These are phyloP conservation scores for Hirtodrosophila cameraria DNA, from an alignment of 2,888 invertebrate genomes.

Conservation along the genomic window DNA sequence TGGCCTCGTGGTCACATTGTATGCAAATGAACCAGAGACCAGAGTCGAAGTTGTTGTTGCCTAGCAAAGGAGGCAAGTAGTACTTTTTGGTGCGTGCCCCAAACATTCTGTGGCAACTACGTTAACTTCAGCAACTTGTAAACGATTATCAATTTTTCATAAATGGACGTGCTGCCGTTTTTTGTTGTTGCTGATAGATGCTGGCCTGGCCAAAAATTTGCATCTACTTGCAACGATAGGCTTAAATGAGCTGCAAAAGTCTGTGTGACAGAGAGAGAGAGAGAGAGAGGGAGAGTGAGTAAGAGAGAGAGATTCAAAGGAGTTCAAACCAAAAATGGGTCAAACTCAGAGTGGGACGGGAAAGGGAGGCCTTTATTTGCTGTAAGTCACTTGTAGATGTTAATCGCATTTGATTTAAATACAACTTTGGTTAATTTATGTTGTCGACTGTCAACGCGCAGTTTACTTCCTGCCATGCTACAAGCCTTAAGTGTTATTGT, in stretches of 20 bases:
- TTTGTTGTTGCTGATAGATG: slow-evolving; percentile 62
- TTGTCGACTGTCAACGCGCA: slow-evolving; percentile 71
- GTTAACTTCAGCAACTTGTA: slow-evolving; percentile 51
- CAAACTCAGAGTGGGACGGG: slow-evolving; percentile 21
- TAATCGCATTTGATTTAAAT: slow-evolving; percentile 78
- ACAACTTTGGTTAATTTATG: slow-evolving; percentile 79
- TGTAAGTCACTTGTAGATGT: slow-evolving; percentile 57
- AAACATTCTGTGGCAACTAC: slow-evolving; percentile 37
- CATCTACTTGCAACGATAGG: slow-evolving; percentile 61
- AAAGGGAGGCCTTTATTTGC: background rate
- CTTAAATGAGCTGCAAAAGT: no score
- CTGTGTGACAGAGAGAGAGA: slow-evolving; percentile 7
- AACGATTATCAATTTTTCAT: slow-evolving; percentile 79
- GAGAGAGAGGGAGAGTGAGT: background rate
- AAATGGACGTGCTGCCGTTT: slow-evolving; percentile 56
- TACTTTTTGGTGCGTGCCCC: slow-evolving; percentile 66
- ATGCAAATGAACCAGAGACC: slow-evolving; percentile 70
- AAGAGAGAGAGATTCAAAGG: slow-evolving; percentile 6
- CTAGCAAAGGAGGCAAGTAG: slow-evolving; percentile 17
- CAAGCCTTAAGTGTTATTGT: slow-evolving; percentile 34
- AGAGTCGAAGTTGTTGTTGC: background rate
- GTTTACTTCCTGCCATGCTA: slow-evolving; percentile 65
- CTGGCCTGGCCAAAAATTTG: slow-evolving; percentile 60
- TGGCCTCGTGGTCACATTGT: slow-evolving; percentile 49
- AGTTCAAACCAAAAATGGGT: slow-evolving; percentile 67